A percentile compares a stretch with the other conserved stretches of the same genome.
phyloP scores from a whole-genome alignment of 2,888 invertebrate species.

The Drosophila niveifrons region DNA sequence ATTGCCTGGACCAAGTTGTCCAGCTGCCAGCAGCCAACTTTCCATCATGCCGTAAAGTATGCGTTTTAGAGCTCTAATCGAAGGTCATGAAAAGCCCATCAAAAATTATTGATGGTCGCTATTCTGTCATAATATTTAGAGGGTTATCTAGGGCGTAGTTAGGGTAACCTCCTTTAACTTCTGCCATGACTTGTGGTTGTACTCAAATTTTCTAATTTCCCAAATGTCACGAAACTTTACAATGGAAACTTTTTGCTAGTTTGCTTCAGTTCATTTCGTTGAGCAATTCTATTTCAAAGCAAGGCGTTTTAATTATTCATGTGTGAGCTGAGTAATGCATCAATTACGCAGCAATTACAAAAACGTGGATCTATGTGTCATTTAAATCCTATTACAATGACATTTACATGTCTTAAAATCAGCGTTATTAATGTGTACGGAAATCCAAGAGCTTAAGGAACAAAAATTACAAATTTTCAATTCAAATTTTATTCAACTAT shows the following conservation, averaged over 20 bases:
- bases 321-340: conserved; percentile 12
- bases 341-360: conserved; percentile 12
- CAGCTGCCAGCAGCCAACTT: background rate
- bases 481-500: too few relatives aligned
- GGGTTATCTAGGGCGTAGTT: background rate
- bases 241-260: conserved; percentile 2
- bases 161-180: background rate
- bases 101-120: conserved; percentile 69
- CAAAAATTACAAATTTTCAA: too few relatives aligned
- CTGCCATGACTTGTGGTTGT: conserved; percentile 2
- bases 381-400: background rate
- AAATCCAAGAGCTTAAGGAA: background rate
- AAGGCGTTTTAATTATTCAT: conserved; percentile 18
- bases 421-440: background rate
- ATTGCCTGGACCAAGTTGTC: conserved; percentile 30
- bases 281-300: conserved; percentile 1
- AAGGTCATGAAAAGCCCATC: conserved; percentile 41
- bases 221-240: conserved; percentile 4
- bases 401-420: background rate
- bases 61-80: conserved; percentile 46
- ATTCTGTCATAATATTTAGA: conserved; percentile 11
- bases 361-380: background rate
- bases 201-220: conserved; percentile 15
- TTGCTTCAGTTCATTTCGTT: background rate
- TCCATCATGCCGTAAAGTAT: background rate